phyloP scores from a whole-genome alignment of 2,888 invertebrate genomes.

The Ceraclea dissimilis region DNA sequence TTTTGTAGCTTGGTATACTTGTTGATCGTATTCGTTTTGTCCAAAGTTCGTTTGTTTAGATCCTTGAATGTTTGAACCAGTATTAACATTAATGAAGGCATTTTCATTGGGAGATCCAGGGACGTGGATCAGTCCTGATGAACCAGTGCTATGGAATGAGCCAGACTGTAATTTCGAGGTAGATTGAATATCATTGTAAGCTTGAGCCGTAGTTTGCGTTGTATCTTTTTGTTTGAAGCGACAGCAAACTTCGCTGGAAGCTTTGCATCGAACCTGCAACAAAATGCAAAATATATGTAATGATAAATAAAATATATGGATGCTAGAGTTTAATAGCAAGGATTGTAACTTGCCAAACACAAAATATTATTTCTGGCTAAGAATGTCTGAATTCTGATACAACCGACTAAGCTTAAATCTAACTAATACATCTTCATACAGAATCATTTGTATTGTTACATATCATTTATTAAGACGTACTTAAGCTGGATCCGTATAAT shows the following conservation, averaged over 20 bases:
- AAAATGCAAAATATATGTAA: slow-evolving; percentile 5
- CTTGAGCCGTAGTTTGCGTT: slow-evolving; percentile 34
- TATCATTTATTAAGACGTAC: too few relatives aligned
- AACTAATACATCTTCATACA: too few relatives aligned
- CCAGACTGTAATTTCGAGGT: slow-evolving; percentile 32
- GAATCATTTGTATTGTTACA: too few relatives aligned
- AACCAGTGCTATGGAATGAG: slow-evolving; percentile 24
- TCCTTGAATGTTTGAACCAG: background rate
- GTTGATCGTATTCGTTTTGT: slow-evolving; percentile 16
- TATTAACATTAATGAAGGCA: background rate
- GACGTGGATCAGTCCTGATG: slow-evolving; percentile 20
- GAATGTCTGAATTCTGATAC: too few relatives aligned
- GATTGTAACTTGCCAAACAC: too few relatives aligned
- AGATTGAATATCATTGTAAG: slow-evolving; percentile 8
- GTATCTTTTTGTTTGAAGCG: slow-evolving; percentile 35
- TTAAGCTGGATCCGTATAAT: too few relatives aligned
- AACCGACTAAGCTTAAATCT: too few relatives aligned
- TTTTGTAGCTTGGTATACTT: slow-evolving; percentile 18
- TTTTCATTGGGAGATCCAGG: slow-evolving; percentile 13
- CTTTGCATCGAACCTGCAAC: slow-evolving; percentile 35
- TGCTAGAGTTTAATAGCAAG: too few relatives aligned
- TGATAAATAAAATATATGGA: background rate
- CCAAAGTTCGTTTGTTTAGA: slow-evolving; percentile 8
- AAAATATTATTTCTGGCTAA: too few relatives aligned
- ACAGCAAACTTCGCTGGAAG: slow-evolving; percentile 44